Base-by-base conservation (phyloP, 2,797 vertebrate species). In the Catostomus latipinnis region DNA sequence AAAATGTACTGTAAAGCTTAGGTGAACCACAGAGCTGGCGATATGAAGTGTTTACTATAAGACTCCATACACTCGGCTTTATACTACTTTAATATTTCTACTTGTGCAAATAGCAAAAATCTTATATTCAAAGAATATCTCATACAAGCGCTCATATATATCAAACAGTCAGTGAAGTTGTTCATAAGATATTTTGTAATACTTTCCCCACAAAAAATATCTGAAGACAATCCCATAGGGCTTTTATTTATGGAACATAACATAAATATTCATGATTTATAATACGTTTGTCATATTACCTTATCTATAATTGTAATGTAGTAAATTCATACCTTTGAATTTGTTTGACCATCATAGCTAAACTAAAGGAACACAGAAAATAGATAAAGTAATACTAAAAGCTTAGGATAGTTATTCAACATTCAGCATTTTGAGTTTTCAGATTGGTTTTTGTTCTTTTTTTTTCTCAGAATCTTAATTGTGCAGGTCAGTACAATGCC, bases 61-160 rank as follows among this genome's bases (percentile, higher is more conserved):
- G 66, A 68, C 60, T 76, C 60, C 53, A 86, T 52, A 86, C 78
- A 78, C 76, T 83, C 74, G n/a, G 52, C n/a, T 79, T 77, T 75
- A 75, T 80, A 76, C 75, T 81, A 81, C 65, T 82, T 82, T 73
- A 75, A 69, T 76, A 73, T 66, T 54, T 84, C 58, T 86, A 72
- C 56, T 84, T 96, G 95, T 93, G 94, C 90, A 96, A 94, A 95
- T 91, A 85, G 92, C 93, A 96, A 96, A 90, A 92, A 92, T 94
- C 90, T 95, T 96, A 91, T 91, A 91, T 92, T 90, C 89, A 91
- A 87, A 91, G 80, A 88, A 87, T 79, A 86, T 81, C 87, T 89
- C 49, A 58, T 86, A 77, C 63, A 56, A 80, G 66, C 73, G 52
- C 70, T 81, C 53, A 43, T 12, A 48, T 89, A 82, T 82, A 80